Base-by-base conservation (phyloP, 2,888 invertebrate genomes). In the Molorchus minor region DNA sequence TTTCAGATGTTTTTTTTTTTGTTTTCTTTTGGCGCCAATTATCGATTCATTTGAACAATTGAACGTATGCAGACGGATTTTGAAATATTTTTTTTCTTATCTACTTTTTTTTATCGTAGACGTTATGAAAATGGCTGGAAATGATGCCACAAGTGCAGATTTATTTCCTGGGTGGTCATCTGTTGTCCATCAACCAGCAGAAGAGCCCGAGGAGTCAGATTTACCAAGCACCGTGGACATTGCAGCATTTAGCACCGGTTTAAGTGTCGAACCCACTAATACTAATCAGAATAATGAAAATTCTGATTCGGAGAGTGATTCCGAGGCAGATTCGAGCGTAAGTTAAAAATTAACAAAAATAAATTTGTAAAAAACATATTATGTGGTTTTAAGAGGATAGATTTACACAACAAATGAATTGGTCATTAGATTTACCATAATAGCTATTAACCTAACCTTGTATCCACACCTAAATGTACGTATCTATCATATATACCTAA, bases 141-240 rank as follows among this genome's bases (percentile, higher is more conserved):
- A 78, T 73, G 81, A 81, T 71, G 73, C 77, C 65, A 80, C 78
- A 61, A 79, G 77, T 69, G 74, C 80, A 56, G 79, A 80, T 72
- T 72, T 81, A 40, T 75, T 79, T 56, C 77, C 77, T 64, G 84
- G 84, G 68, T 85, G 85, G 85, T 84, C 84, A 64, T 83, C 84
- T 67, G 83, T 85, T 69, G 84, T 85, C 65, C 85, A 84, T 75
- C 83, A 83, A 76, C 84, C 84, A 56, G 84, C 84, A 68, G 84
- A 84, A 75, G 87, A 87, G 77, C 85, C 85, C 10, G 87, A 87
- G 75, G 84, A 85, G 41, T 85, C 86, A 61, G 84, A 86, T 69
- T 79, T 87, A 69, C 87, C 87, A 10, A 87, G 87, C 20, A 88
- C 88, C 19, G 87, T 88, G 61, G 88, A 88, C 70, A 87, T 88